Evolutionary conservation across 2,797 vertebrate genomes (phyloP).

Genomic region (Myotis vivesi): DNA sequence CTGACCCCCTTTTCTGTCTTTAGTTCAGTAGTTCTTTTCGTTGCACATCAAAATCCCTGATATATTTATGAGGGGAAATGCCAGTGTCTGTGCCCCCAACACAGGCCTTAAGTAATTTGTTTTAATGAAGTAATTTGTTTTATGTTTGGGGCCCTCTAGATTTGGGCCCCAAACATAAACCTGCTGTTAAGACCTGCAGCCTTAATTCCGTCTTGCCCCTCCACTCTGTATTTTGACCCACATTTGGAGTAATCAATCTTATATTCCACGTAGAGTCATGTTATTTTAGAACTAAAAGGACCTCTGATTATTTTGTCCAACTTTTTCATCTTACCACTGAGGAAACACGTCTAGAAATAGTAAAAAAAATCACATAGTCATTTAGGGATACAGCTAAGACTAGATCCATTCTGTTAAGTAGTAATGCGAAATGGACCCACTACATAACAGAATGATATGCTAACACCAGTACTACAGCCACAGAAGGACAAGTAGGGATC

Average conservation of each 20-base stretch:
- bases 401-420: not conserved
- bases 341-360: not conserved
- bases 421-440: not conserved
- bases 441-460: not conserved
- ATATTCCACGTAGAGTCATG: not conserved
- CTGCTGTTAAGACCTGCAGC: not conserved
- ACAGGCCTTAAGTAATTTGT: not conserved
- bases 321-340: not conserved
- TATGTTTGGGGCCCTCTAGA: no score
- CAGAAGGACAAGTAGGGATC: not conserved
- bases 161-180: not conserved
- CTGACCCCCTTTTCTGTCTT: not conserved
- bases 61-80: not conserved
- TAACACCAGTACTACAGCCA: not conserved
- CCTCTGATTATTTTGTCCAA: not conserved
- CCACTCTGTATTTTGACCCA: not conserved
- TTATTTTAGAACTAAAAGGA: slow-evolving; percentile 11
- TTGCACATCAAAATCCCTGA: not conserved
- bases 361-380: not conserved
- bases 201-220: not conserved
- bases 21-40: not conserved
- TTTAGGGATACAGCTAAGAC: not conserved
- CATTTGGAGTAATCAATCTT: not conserved
- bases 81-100: not conserved
- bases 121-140: no score